Base-by-base conservation (phyloP, 2,888 invertebrate species). In the Drosophila yooni region DNA sequence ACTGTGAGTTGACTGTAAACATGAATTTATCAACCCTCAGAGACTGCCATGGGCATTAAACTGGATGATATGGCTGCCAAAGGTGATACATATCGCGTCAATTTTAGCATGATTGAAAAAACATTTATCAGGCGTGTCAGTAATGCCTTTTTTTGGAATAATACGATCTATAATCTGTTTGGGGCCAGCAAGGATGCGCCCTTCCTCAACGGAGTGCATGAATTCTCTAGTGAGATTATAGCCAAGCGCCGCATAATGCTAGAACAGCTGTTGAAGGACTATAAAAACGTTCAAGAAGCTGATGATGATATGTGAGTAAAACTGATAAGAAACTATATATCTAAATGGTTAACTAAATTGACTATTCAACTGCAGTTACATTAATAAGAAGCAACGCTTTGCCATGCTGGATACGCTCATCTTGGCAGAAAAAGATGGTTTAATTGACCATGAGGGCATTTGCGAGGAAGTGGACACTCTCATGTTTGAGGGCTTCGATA, bases 381-480 rank as follows among this genome's bases (percentile, higher is more conserved):
- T 79, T 11, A 83, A 76, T 6, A 87, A 82, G 43, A 91, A 90
- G 29, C 74, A 80, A 60, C 90, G 89, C 7, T 92, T 82, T 54
- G 91, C 92, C 15, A 91, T 92, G 91, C 53, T 92, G 65, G 91
- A 92, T 27, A 91, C 90, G 0, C 65, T 92, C 0, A 81, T 92
- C 5, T 70, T 71, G 34, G 91, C 91, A 0, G 89, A 92, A 31
- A 80, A 83, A 34, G 85, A 92, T 62, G 89, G 88, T 0, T 60
- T 88, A 0, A 92, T 92, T 13, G 88, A 92, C 71, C 91, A 92
- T 66, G 63, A 94, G 15, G 94, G 94, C 56, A 94, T 96, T 15
- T 93, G 95, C 68, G 95, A 96, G 89, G 95, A 96, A 93, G 95
- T 96, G 0, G 95, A 96, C 73, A 96, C 96, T 0, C 95, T 96